A percentile compares a stretch with the other conserved stretches of the same genome.
Evolutionary conservation across 1,140 invertebrate species (phyloP).

Genomic region (Halesus radiatus): DNA sequence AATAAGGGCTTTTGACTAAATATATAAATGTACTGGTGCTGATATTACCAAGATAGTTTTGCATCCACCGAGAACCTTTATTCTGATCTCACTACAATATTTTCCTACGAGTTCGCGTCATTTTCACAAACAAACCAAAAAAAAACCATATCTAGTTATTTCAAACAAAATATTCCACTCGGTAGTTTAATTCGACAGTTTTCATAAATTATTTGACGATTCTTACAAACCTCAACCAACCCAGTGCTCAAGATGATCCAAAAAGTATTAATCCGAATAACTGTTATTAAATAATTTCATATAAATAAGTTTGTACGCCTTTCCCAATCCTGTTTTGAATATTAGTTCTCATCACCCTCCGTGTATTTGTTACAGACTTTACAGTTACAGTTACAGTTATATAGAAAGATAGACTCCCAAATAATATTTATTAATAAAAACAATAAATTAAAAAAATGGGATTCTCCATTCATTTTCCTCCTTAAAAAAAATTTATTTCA

Average conservation of each 20-base stretch:
- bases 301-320: neutral
- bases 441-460: too few species aligned
- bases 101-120: neutral
- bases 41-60: neutral
- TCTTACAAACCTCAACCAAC: neutral
- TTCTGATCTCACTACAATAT: conserved; percentile 9
- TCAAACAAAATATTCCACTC: neutral
- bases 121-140: neutral
- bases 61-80: neutral
- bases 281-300: conserved; percentile 1
- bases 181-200: neutral
- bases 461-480: too few species aligned
- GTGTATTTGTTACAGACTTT: neutral
- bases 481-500: too few species aligned
- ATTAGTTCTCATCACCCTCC: neutral
- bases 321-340: neutral
- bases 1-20: too few species aligned
- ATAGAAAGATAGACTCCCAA: too few species aligned
- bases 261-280: conserved; percentile 9
- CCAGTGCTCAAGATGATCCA: conserved; percentile 9
- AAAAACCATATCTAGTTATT: neutral
- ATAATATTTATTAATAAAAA: too few species aligned
- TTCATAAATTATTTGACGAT: conserved; percentile 1
- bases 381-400: too few species aligned
- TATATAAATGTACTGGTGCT: too few species aligned